phyloP scores from a whole-genome alignment of 2,113 vertebrate species.

The Hypocryptadius cinnamomeus region DNA sequence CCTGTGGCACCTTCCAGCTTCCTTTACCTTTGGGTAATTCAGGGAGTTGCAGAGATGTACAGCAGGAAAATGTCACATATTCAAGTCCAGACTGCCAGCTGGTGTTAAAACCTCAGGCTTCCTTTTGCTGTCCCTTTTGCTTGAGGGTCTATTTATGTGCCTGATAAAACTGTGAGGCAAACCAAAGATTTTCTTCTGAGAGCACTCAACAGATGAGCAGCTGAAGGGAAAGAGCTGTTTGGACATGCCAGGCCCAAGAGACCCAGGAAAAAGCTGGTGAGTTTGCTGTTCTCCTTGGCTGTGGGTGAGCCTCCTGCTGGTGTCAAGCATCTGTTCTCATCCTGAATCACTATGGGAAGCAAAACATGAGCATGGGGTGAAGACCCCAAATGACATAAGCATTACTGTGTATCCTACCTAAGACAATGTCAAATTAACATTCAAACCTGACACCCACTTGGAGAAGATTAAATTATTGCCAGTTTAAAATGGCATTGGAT shows the following conservation, averaged over 20 bases:
- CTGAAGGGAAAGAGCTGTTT: background rate
- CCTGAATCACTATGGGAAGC: accelerated
- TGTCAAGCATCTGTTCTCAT: background rate
- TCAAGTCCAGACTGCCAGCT: background rate
- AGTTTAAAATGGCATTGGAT: background rate
- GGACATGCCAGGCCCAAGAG: background rate
- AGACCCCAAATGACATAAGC: background rate
- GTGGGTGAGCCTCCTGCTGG: background rate
- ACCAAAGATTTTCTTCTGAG: background rate
- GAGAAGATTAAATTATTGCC: background rate
- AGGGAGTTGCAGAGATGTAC: background rate
- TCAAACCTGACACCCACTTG: background rate
- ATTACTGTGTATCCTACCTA: too few species aligned
- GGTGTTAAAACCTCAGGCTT: background rate
- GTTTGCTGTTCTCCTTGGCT: background rate
- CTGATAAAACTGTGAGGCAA: background rate
- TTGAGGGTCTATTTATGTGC: background rate
- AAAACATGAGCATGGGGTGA: background rate
- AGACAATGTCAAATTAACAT: background rate
- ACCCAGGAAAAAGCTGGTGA: background rate
- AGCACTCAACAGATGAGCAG: background rate
- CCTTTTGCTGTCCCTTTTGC: background rate
- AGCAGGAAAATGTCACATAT: background rate
- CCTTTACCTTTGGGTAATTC: background rate
- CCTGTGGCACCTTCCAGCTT: background rate